These are phyloP conservation scores for Sus scrofa DNA, from an alignment of 2,113 vertebrate species.

Conservation along the genomic window DNA sequence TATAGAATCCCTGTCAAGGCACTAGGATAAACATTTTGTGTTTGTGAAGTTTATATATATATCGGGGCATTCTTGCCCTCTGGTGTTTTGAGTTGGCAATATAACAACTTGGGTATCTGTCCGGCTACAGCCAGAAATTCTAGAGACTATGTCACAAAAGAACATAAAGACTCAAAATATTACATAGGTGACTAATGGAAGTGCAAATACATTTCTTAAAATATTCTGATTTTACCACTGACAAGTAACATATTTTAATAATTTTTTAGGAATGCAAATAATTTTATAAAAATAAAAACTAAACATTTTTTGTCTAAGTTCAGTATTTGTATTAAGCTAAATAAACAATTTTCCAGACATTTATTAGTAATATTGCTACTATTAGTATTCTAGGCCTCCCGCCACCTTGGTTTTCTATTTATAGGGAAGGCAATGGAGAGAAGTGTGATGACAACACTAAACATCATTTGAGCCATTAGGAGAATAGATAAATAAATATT, in stretches of 20 bases:
- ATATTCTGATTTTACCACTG: conserved; percentile 23
- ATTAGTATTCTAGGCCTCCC: neutral
- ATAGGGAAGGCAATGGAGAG: neutral
- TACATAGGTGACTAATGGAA: conserved; percentile 1
- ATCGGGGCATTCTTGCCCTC: neutral
- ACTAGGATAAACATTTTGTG: neutral
- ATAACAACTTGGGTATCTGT: neutral
- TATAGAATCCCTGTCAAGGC: neutral
- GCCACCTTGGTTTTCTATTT: neutral
- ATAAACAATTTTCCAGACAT: neutral
- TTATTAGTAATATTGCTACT: neutral
- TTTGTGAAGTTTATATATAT: neutral
- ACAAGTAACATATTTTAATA: conserved; percentile 15
- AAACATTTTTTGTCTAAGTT: conserved; percentile 11
- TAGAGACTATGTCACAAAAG: neutral
- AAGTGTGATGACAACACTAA: neutral
- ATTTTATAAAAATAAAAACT: conserved; percentile 51
- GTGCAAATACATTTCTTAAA: neutral
- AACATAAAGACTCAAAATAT: conserved; percentile 7
- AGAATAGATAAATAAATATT: conserved; percentile 47
- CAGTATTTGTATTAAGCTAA: neutral
- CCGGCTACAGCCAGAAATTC: neutral
- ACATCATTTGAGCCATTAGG: neutral
- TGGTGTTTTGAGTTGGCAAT: neutral
- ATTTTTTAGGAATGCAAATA: neutral